These are phyloP conservation scores for Megalopta genalis DNA, from an alignment of 1,140 invertebrate genomes.

Conservation along the genomic window DNA sequence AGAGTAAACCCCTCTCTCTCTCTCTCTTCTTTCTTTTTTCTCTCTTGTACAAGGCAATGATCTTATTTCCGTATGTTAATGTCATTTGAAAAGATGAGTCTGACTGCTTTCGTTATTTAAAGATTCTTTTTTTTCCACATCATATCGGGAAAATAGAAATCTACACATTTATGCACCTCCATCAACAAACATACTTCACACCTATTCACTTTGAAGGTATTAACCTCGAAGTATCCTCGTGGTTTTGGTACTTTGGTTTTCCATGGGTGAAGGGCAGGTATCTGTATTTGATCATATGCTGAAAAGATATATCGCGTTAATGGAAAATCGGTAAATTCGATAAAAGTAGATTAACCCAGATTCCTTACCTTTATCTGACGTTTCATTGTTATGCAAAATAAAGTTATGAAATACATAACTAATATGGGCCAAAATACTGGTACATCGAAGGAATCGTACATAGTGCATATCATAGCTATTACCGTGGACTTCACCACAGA, in stretches of 20 bases:
- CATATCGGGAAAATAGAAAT: conserved; percentile 67
- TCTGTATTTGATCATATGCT: conserved; percentile 99
- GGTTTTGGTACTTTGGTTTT: conserved; percentile 94
- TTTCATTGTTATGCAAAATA: conserved; percentile 99
- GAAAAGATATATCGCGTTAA: conserved; percentile 76
- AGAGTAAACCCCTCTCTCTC: conserved; percentile 34
- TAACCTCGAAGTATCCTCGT: conserved; percentile 82
- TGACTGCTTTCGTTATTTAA: conserved; percentile 33
- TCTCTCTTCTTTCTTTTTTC: too few relatives aligned
- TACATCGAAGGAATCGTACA: conserved; percentile 99
- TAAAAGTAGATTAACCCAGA: not conserved
- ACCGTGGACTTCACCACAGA: conserved; percentile 97
- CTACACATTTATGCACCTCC: conserved; percentile 71
- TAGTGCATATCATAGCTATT: conserved; percentile 94
- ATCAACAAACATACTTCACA: conserved; percentile 67
- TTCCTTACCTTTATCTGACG: conserved; percentile 96
- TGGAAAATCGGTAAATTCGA: too few relatives aligned
- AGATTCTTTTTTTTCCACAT: conserved; percentile 24
- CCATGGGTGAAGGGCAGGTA: conserved; percentile 99
- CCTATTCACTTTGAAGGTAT: conserved; percentile 75
- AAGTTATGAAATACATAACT: conserved; percentile 99
- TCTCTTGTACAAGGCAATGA: conserved; percentile 55
- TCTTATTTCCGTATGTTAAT: conserved; percentile 44
- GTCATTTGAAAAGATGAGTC: conserved; percentile 56
- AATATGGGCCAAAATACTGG: conserved; percentile 99